A percentile compares a stretch with the other conserved stretches of the same genome.
Evolutionary conservation across 2,888 invertebrate genomes (phyloP).

Genomic region (Dynastes maya): DNA sequence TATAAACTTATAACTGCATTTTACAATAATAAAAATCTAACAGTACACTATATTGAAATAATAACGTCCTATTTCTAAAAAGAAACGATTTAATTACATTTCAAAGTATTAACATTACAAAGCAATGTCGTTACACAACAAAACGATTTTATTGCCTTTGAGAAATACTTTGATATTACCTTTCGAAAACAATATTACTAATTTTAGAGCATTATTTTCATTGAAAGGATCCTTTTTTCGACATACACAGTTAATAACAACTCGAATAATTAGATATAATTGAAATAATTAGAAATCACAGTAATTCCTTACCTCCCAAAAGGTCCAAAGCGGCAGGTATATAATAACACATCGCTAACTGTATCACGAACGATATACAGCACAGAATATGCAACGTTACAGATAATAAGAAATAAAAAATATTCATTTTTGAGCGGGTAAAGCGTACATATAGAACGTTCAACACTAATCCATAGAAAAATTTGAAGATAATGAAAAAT

Average conservation of each 20-base stretch:
- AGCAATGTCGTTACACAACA: too few relatives aligned
- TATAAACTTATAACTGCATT: too few relatives aligned
- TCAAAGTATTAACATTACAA: too few relatives aligned
- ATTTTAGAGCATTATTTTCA: too few relatives aligned
- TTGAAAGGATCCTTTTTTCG: background rate
- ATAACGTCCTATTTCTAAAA: too few relatives aligned
- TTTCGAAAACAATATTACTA: too few relatives aligned
- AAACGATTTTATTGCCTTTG: too few relatives aligned
- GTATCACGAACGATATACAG: conserved; percentile 18
- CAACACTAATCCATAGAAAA: conserved; percentile 16
- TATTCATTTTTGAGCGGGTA: conserved; percentile 8
- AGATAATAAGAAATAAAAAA: conserved; percentile 22
- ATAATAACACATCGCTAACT: conserved; percentile 18
- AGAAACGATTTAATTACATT: too few relatives aligned
- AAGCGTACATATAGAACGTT: background rate
- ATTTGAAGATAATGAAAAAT: conserved; percentile 26
- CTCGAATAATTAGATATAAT: background rate
- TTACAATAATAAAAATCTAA: too few relatives aligned
- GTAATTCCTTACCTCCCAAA: conserved; percentile 35
- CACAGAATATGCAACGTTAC: background rate
- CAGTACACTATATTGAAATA: too few relatives aligned
- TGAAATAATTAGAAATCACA: background rate
- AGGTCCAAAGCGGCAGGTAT: conserved; percentile 36
- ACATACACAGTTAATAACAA: background rate
- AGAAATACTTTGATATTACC: too few relatives aligned